Conservation (phyloP, 1,140 invertebrate genomes). For the Bradysia coprophila region DNA sequence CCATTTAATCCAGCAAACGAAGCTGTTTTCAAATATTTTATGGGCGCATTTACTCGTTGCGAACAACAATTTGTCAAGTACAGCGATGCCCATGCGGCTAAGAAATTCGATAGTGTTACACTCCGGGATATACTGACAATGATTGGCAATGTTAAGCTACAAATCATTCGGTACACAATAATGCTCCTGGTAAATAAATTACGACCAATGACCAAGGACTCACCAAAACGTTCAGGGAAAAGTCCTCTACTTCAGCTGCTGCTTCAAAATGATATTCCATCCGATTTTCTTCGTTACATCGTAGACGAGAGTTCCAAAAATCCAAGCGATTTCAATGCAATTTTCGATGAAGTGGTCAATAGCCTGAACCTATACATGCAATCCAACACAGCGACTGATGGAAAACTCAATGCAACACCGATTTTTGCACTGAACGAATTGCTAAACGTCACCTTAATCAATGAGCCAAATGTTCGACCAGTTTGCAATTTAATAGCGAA, state of each 20-base stretch:
- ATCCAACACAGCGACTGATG: no score
- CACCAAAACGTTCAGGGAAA: constrained; percentile 4
- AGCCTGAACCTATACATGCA: not conserved
- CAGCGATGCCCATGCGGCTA: not conserved
- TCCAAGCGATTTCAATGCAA: constrained; percentile 41
- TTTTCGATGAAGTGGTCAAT: constrained; percentile 41
- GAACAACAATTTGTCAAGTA: not conserved
- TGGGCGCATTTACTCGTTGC: not conserved
- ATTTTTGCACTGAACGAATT: constrained; percentile 45
- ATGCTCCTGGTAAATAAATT: not conserved
- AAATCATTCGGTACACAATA: not conserved
- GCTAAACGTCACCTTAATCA: constrained; percentile 43
- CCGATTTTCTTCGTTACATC: constrained; percentile 36
- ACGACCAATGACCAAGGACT: not conserved
- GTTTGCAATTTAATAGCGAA: constrained; percentile 58
- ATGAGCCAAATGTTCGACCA: constrained; percentile 38
- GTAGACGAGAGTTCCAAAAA: constrained; percentile 38
- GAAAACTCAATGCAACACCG: constrained; percentile 47
- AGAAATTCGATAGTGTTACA: not conserved
- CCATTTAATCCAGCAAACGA: not conserved
- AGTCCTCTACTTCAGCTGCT: constrained; percentile 19
- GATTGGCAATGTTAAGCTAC: not conserved
- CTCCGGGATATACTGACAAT: no score
- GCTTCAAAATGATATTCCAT: constrained; percentile 26
- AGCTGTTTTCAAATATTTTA: not conserved